Evolutionary conservation across 2,888 invertebrate genomes (phyloP).

Genomic region (Andrena trimmerana): DNA sequence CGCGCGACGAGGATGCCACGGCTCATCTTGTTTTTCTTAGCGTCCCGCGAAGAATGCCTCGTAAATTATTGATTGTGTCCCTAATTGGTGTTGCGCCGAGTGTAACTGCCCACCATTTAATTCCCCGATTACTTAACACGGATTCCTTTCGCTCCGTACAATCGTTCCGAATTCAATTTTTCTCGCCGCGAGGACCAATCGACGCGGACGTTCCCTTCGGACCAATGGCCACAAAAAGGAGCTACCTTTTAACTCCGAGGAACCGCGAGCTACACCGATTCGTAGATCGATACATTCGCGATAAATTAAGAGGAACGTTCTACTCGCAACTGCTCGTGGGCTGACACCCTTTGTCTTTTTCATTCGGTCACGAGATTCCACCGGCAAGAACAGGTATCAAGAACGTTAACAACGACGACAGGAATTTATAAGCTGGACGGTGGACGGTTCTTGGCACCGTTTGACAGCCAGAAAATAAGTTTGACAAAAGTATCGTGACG

Average conservation of each 20-base stretch:
- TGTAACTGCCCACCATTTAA: constrained; percentile 16
- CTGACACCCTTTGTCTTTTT: background rate
- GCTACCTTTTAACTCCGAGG: background rate
- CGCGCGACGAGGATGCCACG: constrained; percentile 13
- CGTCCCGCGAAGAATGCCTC: constrained; percentile 35
- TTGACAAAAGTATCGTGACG: constrained; percentile 51
- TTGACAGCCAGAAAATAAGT: constrained; percentile 29
- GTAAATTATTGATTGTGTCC: constrained; percentile 50
- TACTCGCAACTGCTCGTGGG: background rate
- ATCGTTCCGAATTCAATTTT: constrained; percentile 1
- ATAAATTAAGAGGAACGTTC: background rate
- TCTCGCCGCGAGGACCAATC: background rate
- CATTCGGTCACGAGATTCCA: background rate
- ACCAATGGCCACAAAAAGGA: background rate
- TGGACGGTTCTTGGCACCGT: constrained; percentile 17
- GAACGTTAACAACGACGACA: constrained; percentile 23
- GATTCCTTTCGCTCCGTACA: background rate
- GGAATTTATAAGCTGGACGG: constrained; percentile 5
- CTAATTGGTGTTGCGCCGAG: constrained; percentile 31
- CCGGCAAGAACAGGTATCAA: background rate
- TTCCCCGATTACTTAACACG: background rate
- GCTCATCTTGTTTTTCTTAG: constrained; percentile 14
- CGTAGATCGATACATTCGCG: background rate
- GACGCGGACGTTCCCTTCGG: too few species aligned
- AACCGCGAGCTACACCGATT: background rate